These are phyloP conservation scores for Sinelater perroti DNA, from an alignment of 2,888 invertebrate species.

Conservation along the genomic window DNA sequence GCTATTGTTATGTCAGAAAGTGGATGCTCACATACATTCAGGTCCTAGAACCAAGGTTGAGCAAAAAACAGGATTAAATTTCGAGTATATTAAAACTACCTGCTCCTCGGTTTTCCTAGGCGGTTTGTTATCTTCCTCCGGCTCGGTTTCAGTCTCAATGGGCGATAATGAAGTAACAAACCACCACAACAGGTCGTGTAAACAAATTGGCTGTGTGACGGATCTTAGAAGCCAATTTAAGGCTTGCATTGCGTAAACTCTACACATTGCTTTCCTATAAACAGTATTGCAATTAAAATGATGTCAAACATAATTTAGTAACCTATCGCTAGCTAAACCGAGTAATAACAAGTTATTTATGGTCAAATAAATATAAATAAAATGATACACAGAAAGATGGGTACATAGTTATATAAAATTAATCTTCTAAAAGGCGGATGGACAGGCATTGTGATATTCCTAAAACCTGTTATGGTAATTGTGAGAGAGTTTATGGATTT, in stretches of 20 bases:
- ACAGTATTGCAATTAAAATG: too few relatives aligned
- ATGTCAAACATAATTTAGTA: too few relatives aligned
- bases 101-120: constrained; percentile 58
- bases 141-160: constrained; percentile 62
- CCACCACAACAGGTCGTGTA: constrained; percentile 98
- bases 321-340: too few relatives aligned
- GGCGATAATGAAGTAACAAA: constrained; percentile 86
- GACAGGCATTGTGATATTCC: too few relatives aligned
- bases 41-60: constrained; percentile 58
- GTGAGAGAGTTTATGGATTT: too few relatives aligned
- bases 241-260: constrained; percentile 92
- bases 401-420: too few relatives aligned
- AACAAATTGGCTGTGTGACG: constrained; percentile 88
- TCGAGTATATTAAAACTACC: constrained; percentile 41
- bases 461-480: too few relatives aligned
- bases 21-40: constrained; percentile 78
- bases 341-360: too few relatives aligned
- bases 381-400: too few relatives aligned
- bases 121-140: constrained; percentile 65
- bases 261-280: constrained; percentile 73
- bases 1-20: constrained; percentile 81
- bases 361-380: too few relatives aligned
- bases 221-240: constrained; percentile 94
- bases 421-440: too few relatives aligned
- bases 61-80: background rate